Base-by-base conservation (phyloP, 1,140 invertebrate genomes). In the Papilio dardanus region DNA sequence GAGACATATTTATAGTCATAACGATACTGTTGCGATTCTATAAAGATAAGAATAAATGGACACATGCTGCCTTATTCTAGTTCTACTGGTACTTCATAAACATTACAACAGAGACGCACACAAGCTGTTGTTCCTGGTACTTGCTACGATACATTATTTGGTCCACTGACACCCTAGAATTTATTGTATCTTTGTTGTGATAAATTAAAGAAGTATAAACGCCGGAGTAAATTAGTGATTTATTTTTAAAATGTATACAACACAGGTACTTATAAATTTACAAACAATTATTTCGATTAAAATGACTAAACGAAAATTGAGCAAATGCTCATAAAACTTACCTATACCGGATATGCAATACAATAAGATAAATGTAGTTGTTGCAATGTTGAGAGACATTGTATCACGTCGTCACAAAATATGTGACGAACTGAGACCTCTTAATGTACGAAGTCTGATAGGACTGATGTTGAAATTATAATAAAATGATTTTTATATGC, bases 251-350 rank as follows among this genome's bases (percentile, higher is more conserved):
- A 7, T 10, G 35, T 37, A 35, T 35, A 35, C 35, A 37, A 35
- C 8, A 35, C 33, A 35, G 5, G 1, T 35, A 6, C 33, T 35
- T 2, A 35, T 35, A 35, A 35, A 8, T 35, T 35, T n/a, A n/a
- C 4, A n/a, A 46, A 46, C 14, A 46, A 3, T 42, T 6, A 12
- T 7, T 42, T 3, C 40, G 33, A 35, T 35, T 42, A 1, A 42
- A 42, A 42, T 12, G 14, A 42, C 14, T 16, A n/a, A 3, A 46
- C 42, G 5, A 12, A 46, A 19, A 19, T 16, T 4, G n/a, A n/a
- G n/a, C n/a, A n/a, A n/a, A n/a, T n/a, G n/a, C n/a, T n/a, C n/a
- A 50, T 16, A 50, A 21, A 50, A 50, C 46, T 50, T 50, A 50
- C 46, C 46, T n/a, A 50, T 1, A 21, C 19, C 0, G 6, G n/a